Base-by-base conservation (phyloP, 2,113 vertebrate genomes). In the Mohoua ochrocephala region DNA sequence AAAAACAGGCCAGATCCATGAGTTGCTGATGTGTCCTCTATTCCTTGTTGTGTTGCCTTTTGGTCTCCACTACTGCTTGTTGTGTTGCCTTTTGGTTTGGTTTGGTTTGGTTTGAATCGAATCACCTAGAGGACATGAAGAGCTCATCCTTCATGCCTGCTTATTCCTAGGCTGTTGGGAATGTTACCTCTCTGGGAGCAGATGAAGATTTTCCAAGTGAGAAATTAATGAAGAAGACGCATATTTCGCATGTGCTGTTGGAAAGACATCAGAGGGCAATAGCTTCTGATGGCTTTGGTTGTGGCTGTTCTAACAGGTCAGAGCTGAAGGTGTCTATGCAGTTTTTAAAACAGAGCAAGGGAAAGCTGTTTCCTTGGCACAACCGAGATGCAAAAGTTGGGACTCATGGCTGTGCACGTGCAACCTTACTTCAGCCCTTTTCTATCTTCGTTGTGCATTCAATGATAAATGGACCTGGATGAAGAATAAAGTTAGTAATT, bases 341-440 rank as follows among this genome's bases (percentile, higher is more conserved):
- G 33, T 64, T 70, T 59, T 52, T 52, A 50, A 84, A 84, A 52
- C 4, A 39, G 39, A 89, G 24, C 35, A 70, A 80, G 22, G 31
- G 15, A 80, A 92, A 75, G 12, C 24, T 63, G 9, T 54, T 76
- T 69, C 9, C 77, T 69, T 53, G 73, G 45, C 39, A n/a, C 57
- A 69, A 79, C 9, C 3, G 7, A 65, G 14, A 79, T 35, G 27
- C 33, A 63, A 63, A 63, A 88, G 45, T 50, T 42, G 65, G 45
- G 21, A 88, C 13, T 30, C 0, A 0, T 52, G 47, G 28, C 54
- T 89, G 19, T 42, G 33, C 59, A 27, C 0, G 0, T 14, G 7
- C 41, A 54, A 27, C 26, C 22, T 65, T 54, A 44, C 63, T 87
- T 93, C 20, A 57, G 28, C 22, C 23, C 16, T 91, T 71, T 88